Evolutionary conservation across 2,888 invertebrate species (phyloP), one percentile per base, ranked within the genome.

Genomic region (Epirrhoe tristata): DNA sequence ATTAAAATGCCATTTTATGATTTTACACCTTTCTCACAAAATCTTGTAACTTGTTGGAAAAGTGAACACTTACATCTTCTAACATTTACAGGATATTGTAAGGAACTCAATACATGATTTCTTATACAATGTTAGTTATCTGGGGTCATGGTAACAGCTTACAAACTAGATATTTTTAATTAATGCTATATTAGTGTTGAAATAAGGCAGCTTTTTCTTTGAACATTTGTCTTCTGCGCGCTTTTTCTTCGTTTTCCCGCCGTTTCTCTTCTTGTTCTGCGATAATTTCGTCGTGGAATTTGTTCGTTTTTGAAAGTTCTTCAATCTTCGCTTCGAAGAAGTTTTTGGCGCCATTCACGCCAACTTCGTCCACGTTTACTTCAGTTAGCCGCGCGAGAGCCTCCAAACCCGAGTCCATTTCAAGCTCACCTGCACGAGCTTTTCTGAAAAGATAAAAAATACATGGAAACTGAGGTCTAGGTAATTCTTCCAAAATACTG

Each of bases 271-370:
- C 98, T 84, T 98, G 98, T 84, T 99, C 98, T 87, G 97, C 96
- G 68, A 97, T 95, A 72, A 99, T 98, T 91, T 99, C 99, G 74
- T 97, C 96, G 83, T 98, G 98, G 89, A 98, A 98, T 91, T 98
- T 98, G 83, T 96, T 97, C 65, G 96, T 95, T 80, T 96, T 96
- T 8, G 96, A 90, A 71, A 98, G 95, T 81, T 98, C 97, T 81
- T 97, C 97, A 79, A 99, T 98, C 96, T 99, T 99, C 0, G 98
- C 98, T 93, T 98, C 98, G 83, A 99, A 99, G 94, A 99, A 99
- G 83, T 97, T 96, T 86, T 98, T 98, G 43, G 99, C 99, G 12
- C 98, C 99, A 73, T 96, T 97, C 0, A 99, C 99, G 0, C 99
- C 99, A 17, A 98, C 98, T 93, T 98, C 96, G 73, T 98, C 98